Conservation (phyloP, 2,888 invertebrate genomes). For the Pteria penguin region DNA sequence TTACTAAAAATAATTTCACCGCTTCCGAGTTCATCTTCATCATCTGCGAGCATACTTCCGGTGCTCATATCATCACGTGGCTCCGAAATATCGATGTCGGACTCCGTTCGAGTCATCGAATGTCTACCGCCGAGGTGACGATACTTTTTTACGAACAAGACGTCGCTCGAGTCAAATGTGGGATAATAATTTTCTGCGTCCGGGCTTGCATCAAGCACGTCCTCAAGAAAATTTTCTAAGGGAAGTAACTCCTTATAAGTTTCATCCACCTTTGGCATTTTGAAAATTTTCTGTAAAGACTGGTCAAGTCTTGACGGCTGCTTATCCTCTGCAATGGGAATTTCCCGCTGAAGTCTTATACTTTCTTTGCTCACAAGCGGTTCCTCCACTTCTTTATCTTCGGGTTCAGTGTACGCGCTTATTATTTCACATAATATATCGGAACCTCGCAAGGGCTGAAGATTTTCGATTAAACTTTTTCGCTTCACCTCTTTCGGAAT, state of each 20-base stretch:
- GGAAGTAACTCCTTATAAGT: slow-evolving; percentile 2
- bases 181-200: slow-evolving; percentile 3
- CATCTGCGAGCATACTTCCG: slow-evolving; percentile 72
- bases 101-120: slow-evolving; percentile 63
- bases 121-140: slow-evolving; percentile 36
- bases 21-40: slow-evolving; percentile 71
- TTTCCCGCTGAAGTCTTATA: not conserved
- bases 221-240: slow-evolving; percentile 14
- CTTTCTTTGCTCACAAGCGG: slow-evolving; percentile 8
- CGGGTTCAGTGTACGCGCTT: slow-evolving; percentile 45
- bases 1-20: slow-evolving; percentile 67
- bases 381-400: slow-evolving; percentile 9
- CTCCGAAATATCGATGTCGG: slow-evolving; percentile 73
- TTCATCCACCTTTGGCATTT: slow-evolving; percentile 3
- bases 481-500: slow-evolving; percentile 15
- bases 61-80: slow-evolving; percentile 64
- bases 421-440: slow-evolving; percentile 55
- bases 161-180: slow-evolving; percentile 11
- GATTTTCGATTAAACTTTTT: not conserved
- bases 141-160: not conserved
- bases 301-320: slow-evolving; percentile 33
- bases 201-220: slow-evolving; percentile 1
- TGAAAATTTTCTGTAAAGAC: slow-evolving; percentile 32
- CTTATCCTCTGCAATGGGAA: not conserved
- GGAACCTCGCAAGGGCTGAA: slow-evolving; percentile 35